These are phyloP conservation scores for Drosophila sp. DNA, from an alignment of 1,140 invertebrate genomes.

Conservation along the genomic window DNA sequence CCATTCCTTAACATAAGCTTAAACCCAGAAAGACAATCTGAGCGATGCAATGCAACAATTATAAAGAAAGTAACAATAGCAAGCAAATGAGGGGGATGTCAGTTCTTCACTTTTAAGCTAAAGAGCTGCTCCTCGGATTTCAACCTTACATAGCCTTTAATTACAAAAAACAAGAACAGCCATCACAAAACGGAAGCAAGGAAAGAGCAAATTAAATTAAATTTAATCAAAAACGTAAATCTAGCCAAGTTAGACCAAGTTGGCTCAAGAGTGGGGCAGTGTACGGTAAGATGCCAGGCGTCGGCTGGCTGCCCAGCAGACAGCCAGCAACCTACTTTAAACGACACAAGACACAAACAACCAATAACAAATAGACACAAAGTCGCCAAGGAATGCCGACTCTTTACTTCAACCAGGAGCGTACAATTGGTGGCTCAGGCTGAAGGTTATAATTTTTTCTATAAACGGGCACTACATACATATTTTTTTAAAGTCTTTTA, in stretches of 20 bases:
- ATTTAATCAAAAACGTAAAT: constrained; percentile 79
- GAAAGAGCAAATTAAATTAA: constrained; percentile 75
- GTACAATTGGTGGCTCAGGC: not conserved
- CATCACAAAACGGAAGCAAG: constrained; percentile 31
- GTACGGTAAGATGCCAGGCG: constrained; percentile 18
- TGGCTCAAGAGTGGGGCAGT: constrained; percentile 12
- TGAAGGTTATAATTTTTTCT: too few species aligned
- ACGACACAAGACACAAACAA: constrained; percentile 55
- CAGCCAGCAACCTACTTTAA: constrained; percentile 27
- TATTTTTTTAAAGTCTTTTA: too few species aligned
- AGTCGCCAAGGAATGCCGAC: constrained; percentile 59
- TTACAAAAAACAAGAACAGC: constrained; percentile 56
- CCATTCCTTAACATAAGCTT: not conserved
- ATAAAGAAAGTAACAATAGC: constrained; percentile 37
- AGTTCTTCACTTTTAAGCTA: constrained; percentile 38
- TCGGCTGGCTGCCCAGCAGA: constrained; percentile 52
- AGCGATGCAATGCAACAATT: constrained; percentile 54
- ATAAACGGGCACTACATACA: too few species aligned
- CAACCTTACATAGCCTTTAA: constrained; percentile 53
- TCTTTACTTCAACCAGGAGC: constrained; percentile 20
- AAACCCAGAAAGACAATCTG: constrained; percentile 7
- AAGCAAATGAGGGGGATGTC: not conserved
- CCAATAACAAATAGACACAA: constrained; percentile 24
- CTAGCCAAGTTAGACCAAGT: constrained; percentile 62
- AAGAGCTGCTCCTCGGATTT: constrained; percentile 61